These are phyloP conservation scores for Phasianus colchicus DNA, from an alignment of 2,113 vertebrate genomes.

Conservation along the genomic window DNA sequence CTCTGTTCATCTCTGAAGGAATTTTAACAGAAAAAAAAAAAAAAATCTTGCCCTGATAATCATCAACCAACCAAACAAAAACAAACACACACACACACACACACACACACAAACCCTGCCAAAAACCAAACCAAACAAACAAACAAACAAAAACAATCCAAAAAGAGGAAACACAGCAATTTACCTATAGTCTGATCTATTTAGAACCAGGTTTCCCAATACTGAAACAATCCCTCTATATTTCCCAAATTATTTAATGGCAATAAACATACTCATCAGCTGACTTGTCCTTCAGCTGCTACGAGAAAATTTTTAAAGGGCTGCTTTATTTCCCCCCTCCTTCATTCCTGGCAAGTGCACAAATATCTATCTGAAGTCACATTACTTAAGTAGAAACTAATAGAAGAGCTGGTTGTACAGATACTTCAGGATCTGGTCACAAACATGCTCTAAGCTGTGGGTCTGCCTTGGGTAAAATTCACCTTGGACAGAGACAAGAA, in stretches of 20 bases:
- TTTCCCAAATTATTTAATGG: slow-evolving; percentile 53
- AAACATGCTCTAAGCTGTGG: slow-evolving; percentile 26
- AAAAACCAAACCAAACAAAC: neutral
- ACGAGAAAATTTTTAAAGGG: slow-evolving; percentile 41
- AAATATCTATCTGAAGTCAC: slow-evolving; percentile 53
- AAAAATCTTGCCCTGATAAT: neutral
- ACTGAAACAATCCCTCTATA: neutral
- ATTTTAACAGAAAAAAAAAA: slow-evolving; percentile 11
- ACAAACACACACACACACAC: neutral
- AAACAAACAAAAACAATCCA: neutral
- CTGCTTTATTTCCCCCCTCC: neutral
- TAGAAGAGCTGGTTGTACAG: slow-evolving; percentile 38
- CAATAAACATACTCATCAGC: slow-evolving; percentile 52
- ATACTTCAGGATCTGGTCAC: slow-evolving; percentile 15
- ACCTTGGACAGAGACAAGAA: slow-evolving; percentile 20
- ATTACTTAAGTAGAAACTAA: slow-evolving; percentile 55
- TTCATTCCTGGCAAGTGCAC: slow-evolving; percentile 39
- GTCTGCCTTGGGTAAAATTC: slow-evolving; percentile 26
- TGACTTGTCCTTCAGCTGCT: neutral
- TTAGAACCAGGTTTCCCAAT: slow-evolving; percentile 23
- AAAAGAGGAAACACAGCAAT: neutral
- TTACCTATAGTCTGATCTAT: slow-evolving; percentile 29
- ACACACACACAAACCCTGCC: too few relatives aligned
- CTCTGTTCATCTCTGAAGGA: slow-evolving; percentile 58
- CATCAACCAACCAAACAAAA: neutral